A percentile compares a stretch with the other conserved stretches of the same genome.
Conservation (phyloP, 2,888 invertebrate genomes). For the Mamestra brassicae region DNA sequence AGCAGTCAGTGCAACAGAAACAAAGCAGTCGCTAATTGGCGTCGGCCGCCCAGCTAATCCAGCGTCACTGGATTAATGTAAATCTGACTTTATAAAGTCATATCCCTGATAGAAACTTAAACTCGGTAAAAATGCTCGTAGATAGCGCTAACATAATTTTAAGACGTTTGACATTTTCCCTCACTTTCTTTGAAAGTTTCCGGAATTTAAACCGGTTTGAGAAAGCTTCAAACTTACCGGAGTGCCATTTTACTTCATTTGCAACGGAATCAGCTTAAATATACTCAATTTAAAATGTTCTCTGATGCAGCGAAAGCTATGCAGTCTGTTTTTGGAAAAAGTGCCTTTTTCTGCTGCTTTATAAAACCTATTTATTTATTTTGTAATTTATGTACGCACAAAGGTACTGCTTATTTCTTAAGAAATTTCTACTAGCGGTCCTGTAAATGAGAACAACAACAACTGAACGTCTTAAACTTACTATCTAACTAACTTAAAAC, state of each 20-base stretch:
- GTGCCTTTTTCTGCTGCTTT: background rate
- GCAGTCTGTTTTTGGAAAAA: background rate
- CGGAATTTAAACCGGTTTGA: constrained; percentile 32
- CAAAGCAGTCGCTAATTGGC: background rate
- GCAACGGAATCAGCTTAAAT: constrained; percentile 18
- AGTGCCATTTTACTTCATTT: constrained; percentile 25
- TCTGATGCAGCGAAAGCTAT: background rate
- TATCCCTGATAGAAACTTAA: background rate
- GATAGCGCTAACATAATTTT: constrained; percentile 1
- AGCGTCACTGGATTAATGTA: background rate
- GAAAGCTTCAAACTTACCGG: constrained; percentile 6
- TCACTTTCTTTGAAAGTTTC: constrained; percentile 18
- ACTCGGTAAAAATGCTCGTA: background rate
- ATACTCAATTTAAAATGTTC: constrained; percentile 14
- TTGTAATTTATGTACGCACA: too few relatives aligned
- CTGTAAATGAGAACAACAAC: too few relatives aligned
- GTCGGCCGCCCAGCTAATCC: background rate
- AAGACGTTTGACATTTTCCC: constrained; percentile 14
- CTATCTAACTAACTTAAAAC: constrained; percentile 4
- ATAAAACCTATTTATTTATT: too few relatives aligned
- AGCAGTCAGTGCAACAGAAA: background rate
- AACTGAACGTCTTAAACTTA: too few relatives aligned
- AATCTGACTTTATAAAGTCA: background rate
- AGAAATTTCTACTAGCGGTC: too few relatives aligned
- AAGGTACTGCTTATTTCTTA: too few relatives aligned